Conservation (phyloP, 2,113 vertebrate genomes). For the Crotalus helleri region DNA sequence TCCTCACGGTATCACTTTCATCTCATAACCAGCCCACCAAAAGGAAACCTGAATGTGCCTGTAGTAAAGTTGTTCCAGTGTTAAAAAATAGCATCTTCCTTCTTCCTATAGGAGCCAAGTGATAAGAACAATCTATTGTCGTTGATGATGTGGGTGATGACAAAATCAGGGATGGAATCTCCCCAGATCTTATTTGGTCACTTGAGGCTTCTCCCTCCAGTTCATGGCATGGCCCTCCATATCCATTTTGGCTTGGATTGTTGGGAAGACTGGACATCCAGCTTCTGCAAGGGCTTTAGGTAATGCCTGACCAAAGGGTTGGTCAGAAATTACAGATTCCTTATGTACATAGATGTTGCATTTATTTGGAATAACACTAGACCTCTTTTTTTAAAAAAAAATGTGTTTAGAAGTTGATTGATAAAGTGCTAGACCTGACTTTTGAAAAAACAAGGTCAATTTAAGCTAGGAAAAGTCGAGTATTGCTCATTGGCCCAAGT, state of each 20-base stretch:
- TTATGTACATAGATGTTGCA: background rate
- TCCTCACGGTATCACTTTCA: background rate
- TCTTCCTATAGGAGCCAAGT: background rate
- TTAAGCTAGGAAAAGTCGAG: background rate
- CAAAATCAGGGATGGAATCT: background rate
- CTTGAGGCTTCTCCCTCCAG: background rate
- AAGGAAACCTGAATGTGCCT: background rate
- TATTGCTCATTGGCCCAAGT: background rate
- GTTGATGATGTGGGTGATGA: background rate
- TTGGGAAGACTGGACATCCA: background rate
- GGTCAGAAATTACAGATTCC: background rate
- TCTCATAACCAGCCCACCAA: background rate
- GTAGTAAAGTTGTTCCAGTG: background rate
- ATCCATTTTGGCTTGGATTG: background rate
- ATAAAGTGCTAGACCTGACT: background rate
- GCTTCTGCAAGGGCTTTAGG: background rate
- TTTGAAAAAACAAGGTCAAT: background rate
- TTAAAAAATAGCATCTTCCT: background rate
- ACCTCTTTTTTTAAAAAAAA: background rate
- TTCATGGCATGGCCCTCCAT: background rate
- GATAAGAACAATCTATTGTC: background rate
- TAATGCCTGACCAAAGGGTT: background rate
- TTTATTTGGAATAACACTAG: background rate
- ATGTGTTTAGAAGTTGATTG: background rate
- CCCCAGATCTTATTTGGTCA: background rate